Evolutionary conservation across 1,140 invertebrate genomes (phyloP).

Genomic region (Drosophila busckii): DNA sequence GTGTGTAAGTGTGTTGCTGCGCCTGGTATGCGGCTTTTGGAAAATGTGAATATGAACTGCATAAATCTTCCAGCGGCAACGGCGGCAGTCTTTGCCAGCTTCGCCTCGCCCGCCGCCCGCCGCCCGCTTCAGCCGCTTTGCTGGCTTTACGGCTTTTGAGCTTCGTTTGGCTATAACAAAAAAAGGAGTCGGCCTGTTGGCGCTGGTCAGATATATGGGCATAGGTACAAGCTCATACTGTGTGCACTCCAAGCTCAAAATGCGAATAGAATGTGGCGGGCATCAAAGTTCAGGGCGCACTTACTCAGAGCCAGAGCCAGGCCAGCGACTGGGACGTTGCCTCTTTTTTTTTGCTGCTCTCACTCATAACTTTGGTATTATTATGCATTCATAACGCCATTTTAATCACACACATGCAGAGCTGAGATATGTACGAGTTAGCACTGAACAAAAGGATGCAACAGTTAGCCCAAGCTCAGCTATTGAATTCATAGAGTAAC

Average conservation of each 20-base stretch:
- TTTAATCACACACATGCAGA: conserved; percentile 63
- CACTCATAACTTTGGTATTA: conserved; percentile 65
- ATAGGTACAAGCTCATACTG: conserved; percentile 57
- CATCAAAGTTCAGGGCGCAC: conserved; percentile 76
- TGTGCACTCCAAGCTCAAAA: conserved; percentile 52
- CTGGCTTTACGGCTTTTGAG: conserved; percentile 73
- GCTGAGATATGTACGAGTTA: conserved; percentile 8
- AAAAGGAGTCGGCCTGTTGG: conserved; percentile 41
- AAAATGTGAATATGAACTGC: conserved; percentile 79
- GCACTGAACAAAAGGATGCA: conserved; percentile 1
- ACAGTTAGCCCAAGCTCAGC: too few species aligned
- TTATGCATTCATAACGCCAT: conserved; percentile 74
- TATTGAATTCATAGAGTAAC: too few species aligned
- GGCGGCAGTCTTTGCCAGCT: conserved; percentile 71
- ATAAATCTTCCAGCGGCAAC: conserved; percentile 73
- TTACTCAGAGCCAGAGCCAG: conserved; percentile 46
- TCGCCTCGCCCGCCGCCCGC: conserved; percentile 26
- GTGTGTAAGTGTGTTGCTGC: conserved; percentile 50
- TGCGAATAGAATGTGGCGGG: conserved; percentile 76
- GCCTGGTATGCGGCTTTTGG: conserved; percentile 75
- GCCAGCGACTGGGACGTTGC: background rate
- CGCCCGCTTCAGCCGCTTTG: conserved; percentile 1
- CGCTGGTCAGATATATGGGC: conserved; percentile 61
- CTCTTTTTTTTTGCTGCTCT: conserved; percentile 3
- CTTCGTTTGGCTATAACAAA: conserved; percentile 47